These are phyloP conservation scores for Arizona elegans DNA, from an alignment of 2,113 vertebrate species.

Conservation along the genomic window DNA sequence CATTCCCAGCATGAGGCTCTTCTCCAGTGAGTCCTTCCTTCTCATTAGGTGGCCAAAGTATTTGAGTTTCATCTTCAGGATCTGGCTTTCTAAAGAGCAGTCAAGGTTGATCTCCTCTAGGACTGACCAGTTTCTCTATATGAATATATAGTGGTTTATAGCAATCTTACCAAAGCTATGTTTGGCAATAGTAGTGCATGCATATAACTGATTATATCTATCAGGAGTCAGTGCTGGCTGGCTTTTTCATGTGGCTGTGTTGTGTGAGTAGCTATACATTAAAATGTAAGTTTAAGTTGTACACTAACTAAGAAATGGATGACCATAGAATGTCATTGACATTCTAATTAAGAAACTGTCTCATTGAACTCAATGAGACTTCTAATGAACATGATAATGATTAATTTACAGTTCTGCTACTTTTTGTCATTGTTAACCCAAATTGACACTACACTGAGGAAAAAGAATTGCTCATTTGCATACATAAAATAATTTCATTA, in stretches of 20 bases:
- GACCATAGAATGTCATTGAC: background rate
- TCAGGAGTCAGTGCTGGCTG: background rate
- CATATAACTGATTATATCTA: background rate
- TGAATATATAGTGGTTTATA: background rate
- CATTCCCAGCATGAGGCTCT: too few species aligned
- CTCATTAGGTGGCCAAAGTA: too few species aligned
- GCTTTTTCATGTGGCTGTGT: background rate
- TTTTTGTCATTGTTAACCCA: background rate
- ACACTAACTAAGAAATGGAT: background rate
- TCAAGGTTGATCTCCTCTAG: too few species aligned
- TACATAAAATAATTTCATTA: slow-evolving; percentile 25
- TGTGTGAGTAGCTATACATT: background rate
- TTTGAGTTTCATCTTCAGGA: too few species aligned
- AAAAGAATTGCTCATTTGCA: slow-evolving; percentile 6
- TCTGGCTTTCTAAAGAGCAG: too few species aligned
- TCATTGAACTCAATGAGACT: background rate
- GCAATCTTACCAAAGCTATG: background rate
- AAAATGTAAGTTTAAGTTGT: background rate
- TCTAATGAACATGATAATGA: background rate
- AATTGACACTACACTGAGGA: background rate
- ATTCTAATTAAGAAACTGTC: background rate
- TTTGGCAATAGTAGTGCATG: background rate
- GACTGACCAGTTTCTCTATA: background rate
- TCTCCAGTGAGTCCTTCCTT: too few species aligned
- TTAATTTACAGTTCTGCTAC: background rate